A percentile compares a stretch with the other conserved stretches of the same genome.
Conservation (phyloP, 1,140 invertebrate species). For the Listronotus bonariensis region DNA sequence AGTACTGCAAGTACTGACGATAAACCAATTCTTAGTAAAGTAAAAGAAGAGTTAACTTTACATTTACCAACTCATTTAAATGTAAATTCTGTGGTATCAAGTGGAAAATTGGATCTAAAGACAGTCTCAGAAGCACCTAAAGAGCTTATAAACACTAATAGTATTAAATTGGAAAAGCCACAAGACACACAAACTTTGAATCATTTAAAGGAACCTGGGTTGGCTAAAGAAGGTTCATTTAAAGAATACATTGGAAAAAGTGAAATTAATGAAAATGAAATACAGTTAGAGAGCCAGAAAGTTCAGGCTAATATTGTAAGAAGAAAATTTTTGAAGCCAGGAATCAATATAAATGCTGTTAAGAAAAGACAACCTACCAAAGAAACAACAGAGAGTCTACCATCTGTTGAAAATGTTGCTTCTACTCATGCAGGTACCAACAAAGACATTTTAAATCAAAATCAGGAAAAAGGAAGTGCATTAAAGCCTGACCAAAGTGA, state of each 20-base stretch:
- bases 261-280: not conserved
- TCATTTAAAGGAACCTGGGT: not conserved
- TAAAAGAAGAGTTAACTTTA: not conserved
- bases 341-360: slow-evolving; percentile 16
- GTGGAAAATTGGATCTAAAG: not conserved
- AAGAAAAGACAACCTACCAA: slow-evolving; percentile 10
- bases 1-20: slow-evolving; percentile 7
- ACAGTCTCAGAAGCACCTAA: not conserved
- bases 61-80: not conserved
- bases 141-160: too few relatives aligned
- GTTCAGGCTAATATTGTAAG: not conserved
- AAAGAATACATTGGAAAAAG: not conserved
- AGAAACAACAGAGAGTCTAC: not conserved
- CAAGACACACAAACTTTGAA: not conserved
- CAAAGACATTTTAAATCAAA: not conserved
- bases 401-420: not conserved
- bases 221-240: not conserved
- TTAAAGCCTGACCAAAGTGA: not conserved
- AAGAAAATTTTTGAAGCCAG: slow-evolving; percentile 23
- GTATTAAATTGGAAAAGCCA: not conserved
- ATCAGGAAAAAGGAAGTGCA: not conserved
- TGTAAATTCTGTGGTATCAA: not conserved
- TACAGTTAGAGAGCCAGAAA: not conserved
- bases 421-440: not conserved
- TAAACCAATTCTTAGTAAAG: not conserved